Base-by-base conservation (phyloP, 2,113 vertebrate species). In the Ramphastos sulfuratus region DNA sequence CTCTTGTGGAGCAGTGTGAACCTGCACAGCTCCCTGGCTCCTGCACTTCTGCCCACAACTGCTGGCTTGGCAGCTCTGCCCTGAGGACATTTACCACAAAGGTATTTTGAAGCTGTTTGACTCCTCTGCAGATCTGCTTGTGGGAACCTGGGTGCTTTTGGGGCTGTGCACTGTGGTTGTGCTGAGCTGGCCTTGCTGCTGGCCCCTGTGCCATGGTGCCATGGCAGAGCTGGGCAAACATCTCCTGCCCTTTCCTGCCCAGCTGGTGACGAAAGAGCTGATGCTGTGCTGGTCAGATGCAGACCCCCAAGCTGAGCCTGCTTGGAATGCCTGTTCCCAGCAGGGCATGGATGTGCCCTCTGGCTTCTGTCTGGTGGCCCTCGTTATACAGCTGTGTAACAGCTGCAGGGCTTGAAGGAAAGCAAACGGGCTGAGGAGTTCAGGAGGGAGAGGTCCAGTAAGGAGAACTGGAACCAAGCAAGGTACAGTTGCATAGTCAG, bases 51-150 rank as follows among this genome's bases (percentile, higher is more conserved):
- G 54, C 73, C 80, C 54, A 50, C 77, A 74, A 39, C 5, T 87
- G 95, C 93, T 59, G 1, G 83, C 78, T 92, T 90, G 80, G 92
- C 92, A 78, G 3, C 76, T 85, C 48, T 90, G 73, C 70, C 63
- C 30, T 44, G 28, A 25, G 70, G 55, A 77, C 20, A 23, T 15
- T 93, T 10, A 79, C 94, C 86, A 28, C 90, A 50, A 46, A 82
- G 35, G 44, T 33, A 27, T 75, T 86, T 24, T 50, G 63, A 55
- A 89, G 81, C 77, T 16, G 75, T 89, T 87, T 92, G 84, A 87
- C 79, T 85, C 67, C 82, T 89, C 31, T 52, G 30, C 71, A 75
- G 80, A 31, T 39, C n/a, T 78, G 59, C 74, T 46, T 78, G 71
- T 89, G 87, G 89, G 96, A 96, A 65, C 67, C 60, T 25, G 4